Conservation (phyloP, 2,113 vertebrate species). For the Passerina amoena region DNA sequence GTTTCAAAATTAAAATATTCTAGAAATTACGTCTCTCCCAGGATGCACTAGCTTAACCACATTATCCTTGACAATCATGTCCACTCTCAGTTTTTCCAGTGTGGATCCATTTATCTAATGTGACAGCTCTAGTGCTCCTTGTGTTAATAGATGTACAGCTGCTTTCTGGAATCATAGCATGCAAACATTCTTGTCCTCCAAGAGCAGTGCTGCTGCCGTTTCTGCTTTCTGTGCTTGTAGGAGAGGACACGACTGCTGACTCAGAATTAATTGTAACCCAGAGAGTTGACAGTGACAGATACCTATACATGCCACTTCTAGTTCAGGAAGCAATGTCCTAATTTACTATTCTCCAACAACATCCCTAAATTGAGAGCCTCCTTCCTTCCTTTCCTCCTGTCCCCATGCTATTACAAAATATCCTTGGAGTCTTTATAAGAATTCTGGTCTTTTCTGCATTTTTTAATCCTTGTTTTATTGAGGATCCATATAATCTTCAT, state of each 20-base stretch:
- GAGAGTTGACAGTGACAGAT: slow-evolving; percentile 34
- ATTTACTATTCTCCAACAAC: not conserved
- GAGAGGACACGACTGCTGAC: slow-evolving; percentile 10
- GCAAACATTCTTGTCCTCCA: slow-evolving; percentile 23
- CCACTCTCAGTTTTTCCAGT: not conserved
- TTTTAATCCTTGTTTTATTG: not conserved
- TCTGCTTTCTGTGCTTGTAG: not conserved
- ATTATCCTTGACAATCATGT: slow-evolving; percentile 10
- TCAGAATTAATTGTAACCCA: slow-evolving; percentile 45
- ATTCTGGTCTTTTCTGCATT: not conserved
- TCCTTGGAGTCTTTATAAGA: not conserved
- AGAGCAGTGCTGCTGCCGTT: not conserved
- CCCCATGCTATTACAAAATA: not conserved
- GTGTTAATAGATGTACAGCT: slow-evolving; percentile 6
- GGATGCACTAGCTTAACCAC: not conserved
- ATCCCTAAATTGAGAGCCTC: not conserved
- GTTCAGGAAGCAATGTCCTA: not conserved
- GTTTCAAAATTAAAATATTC: slow-evolving; percentile 2
- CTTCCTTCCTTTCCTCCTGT: not conserved
- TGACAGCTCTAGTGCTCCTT: not conserved
- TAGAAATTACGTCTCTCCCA: not conserved
- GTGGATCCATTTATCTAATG: slow-evolving; percentile 3
- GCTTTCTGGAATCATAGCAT: not conserved
- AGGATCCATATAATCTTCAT: not conserved
- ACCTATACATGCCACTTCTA: not conserved